These are phyloP conservation scores for Pomatostomus ruficeps DNA, from an alignment of 2,113 vertebrate species.

Conservation along the genomic window DNA sequence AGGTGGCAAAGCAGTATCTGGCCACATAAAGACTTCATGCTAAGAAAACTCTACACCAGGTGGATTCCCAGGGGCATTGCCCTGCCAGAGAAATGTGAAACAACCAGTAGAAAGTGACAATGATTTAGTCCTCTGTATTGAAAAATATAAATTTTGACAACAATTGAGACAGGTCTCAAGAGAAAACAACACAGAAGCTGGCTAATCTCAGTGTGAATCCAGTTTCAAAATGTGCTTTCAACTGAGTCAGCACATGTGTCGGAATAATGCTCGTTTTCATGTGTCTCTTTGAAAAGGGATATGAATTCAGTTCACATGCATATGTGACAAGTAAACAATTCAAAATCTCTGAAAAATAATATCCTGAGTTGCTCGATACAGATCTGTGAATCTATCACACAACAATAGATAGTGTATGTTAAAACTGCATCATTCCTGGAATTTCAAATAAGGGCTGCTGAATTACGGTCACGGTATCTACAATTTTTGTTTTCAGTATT, in stretches of 20 bases:
- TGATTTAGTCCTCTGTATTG: background rate
- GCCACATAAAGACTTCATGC: background rate
- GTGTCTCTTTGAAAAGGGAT: background rate
- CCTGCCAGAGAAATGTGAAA: background rate
- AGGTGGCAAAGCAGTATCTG: background rate
- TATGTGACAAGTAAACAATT: background rate
- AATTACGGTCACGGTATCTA: background rate
- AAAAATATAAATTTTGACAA: background rate
- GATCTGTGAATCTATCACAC: background rate
- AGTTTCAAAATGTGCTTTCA: background rate
- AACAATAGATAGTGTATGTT: background rate
- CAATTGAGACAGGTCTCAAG: background rate
- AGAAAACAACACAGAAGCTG: background rate
- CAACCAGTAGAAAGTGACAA: background rate
- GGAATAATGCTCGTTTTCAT: background rate
- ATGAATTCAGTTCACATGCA: background rate
- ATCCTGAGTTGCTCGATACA: background rate
- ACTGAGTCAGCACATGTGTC: background rate
- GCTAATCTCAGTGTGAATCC: background rate
- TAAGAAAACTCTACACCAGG: background rate
- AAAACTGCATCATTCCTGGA: background rate
- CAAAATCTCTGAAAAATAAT: slow-evolving; percentile 15
- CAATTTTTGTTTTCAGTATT: background rate
- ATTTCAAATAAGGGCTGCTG: background rate
- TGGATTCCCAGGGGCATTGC: background rate